Percentiles rank a stretch among this genome's conserved stretches.
Conservation (phyloP, 2,113 vertebrate genomes). For the Mormyrus lacerda region DNA sequence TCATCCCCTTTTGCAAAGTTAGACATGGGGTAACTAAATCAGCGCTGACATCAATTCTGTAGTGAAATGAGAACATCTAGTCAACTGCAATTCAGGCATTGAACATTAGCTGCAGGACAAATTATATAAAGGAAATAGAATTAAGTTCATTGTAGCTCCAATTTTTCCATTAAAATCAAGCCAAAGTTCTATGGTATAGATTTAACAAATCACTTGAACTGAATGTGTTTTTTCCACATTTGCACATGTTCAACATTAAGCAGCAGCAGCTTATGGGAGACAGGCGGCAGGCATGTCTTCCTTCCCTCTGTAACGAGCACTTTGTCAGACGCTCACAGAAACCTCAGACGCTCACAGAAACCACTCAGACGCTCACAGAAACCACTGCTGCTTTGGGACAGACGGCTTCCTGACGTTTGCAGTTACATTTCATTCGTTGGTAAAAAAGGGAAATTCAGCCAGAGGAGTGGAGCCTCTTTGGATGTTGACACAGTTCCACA, state of each 20-base stretch:
- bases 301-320: not conserved
- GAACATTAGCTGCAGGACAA: not conserved
- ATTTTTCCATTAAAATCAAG: not conserved
- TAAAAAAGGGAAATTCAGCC: not conserved
- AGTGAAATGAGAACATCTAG: not conserved
- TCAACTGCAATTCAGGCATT: not conserved
- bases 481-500: not conserved
- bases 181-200: not conserved
- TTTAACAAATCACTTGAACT: not conserved
- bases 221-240: not conserved
- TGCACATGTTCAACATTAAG: not conserved
- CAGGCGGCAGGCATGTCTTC: not conserved
- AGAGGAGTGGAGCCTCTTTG: not conserved
- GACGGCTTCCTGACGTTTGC: not conserved
- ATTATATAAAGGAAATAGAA: not conserved
- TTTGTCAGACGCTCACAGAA: not conserved
- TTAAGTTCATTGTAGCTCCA: not conserved
- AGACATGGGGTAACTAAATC: not conserved
- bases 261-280: not conserved
- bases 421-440: not conserved
- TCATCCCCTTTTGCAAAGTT: not conserved
- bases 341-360: not conserved
- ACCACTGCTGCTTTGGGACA: not conserved
- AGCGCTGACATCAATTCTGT: not conserved
- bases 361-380: not conserved